Base-by-base conservation (phyloP, 2,888 invertebrate species). In the Tolmerus cingulatus region DNA sequence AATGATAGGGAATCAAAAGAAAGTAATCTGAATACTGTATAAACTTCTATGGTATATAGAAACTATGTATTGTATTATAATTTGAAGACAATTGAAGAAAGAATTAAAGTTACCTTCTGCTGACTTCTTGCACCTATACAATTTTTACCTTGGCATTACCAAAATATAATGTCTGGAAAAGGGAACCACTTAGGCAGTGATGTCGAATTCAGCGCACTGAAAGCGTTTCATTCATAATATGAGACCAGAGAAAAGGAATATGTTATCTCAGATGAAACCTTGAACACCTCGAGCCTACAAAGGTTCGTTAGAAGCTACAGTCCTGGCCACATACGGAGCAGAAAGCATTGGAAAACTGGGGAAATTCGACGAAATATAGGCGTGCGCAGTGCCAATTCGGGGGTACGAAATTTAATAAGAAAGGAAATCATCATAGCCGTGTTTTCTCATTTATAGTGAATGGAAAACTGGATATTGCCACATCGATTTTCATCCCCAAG, bases 381-480 rank as follows among this genome's bases (percentile, higher is more conserved):
- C 82, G 37, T 82, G 82, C 82, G 82, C 82, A 37, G 8, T 19
- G 1, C 23, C 5, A 14, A 1, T n/a, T 19, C 19, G 34, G 40
- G 37, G 37, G 82, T 57, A 82, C n/a, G 66, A 34, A 82, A 82
- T 57, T 66, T 66, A 82, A 66, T 82, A 82, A 66, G 55, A 84
- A 84, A 43, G 43, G 34, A 51, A 85, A 85, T 43, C 74, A 23
- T 74, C 74, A 43, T 74, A 74, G 34, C 74, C 74, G 43, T 85
- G 74, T 74, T 85, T 85, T 74, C 85, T 74, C 74, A 74, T 74
- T 85, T 85, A 74, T 85, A 74, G 85, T 85, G 85, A 85, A 85
- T 85, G 74, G 85, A 85, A 85, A 74, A 85, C 74, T 74, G 85
- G 16, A 85, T 85, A 74, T 85, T 74, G 74, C 85, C 85, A 85